These are phyloP conservation scores for Microcebus murinus DNA, from an alignment of 2,113 vertebrate genomes.

Conservation along the genomic window DNA sequence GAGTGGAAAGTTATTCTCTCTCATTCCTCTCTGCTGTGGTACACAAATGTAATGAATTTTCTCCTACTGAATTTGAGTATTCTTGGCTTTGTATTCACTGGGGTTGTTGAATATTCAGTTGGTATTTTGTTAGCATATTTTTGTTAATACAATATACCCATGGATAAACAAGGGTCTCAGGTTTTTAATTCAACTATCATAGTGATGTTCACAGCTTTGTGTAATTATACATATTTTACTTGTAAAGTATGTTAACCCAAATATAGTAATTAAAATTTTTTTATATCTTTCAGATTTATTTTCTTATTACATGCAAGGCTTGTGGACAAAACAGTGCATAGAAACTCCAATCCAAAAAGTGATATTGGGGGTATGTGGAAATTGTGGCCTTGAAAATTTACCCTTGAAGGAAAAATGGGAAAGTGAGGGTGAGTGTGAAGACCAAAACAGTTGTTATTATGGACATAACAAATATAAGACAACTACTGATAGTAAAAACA, in stretches of 20 bases:
- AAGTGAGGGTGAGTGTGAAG: not conserved
- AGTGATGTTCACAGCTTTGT: not conserved
- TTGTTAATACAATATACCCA: not conserved
- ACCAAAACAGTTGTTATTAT: not conserved
- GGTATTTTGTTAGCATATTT: no score
- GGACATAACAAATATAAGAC: not conserved
- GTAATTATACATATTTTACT: no score
- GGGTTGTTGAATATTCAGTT: no score
- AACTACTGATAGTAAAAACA: not conserved
- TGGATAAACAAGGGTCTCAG: not conserved
- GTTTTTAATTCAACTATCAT: not conserved
- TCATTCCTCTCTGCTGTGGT: no score
- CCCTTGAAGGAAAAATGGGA: not conserved
- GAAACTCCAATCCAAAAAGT: not conserved
- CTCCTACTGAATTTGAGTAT: no score
- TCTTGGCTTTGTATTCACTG: no score
- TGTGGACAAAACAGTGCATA: not conserved
- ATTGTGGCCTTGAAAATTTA: not conserved
- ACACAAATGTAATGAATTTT: no score
- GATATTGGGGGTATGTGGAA: not conserved
- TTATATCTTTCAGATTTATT: not conserved
- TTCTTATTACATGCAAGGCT: not conserved
- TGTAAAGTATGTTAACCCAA: no score
- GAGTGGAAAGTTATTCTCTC: no score
- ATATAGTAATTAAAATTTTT: no score